These are phyloP conservation scores for Andricus grossulariae DNA, from an alignment of 1,140 invertebrate species.

Conservation along the genomic window DNA sequence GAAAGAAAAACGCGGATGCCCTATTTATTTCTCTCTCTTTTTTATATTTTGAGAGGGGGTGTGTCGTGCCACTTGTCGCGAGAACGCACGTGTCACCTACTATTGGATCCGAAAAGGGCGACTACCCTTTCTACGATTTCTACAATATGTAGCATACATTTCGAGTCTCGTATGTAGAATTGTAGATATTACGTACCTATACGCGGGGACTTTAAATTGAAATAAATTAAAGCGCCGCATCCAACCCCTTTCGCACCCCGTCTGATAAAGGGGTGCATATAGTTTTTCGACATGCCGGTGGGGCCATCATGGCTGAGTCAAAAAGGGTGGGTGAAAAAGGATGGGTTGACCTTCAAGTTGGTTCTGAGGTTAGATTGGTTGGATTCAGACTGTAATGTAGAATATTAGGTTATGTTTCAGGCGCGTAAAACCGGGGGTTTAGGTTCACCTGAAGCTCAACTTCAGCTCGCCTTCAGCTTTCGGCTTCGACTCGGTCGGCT, in stretches of 20 bases:
- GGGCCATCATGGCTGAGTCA: slow-evolving; percentile 35
- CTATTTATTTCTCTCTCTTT: slow-evolving; percentile 19
- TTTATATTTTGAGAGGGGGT: slow-evolving; percentile 33
- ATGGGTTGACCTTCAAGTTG: too few relatives aligned
- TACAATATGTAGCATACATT: too few relatives aligned
- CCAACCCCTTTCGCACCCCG: slow-evolving; percentile 51
- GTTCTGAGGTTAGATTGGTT: too few relatives aligned
- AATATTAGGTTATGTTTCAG: too few relatives aligned
- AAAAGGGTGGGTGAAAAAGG: too few relatives aligned
- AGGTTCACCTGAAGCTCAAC: too few relatives aligned
- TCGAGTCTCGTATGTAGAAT: slow-evolving; percentile 14
- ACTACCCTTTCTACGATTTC: slow-evolving; percentile 42
- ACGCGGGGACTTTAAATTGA: slow-evolving; percentile 70
- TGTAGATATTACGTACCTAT: slow-evolving; percentile 50
- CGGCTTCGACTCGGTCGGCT: too few relatives aligned
- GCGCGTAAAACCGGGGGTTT: too few relatives aligned
- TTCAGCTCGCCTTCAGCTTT: too few relatives aligned
- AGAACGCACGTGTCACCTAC: slow-evolving; percentile 70
- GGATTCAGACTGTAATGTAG: too few relatives aligned
- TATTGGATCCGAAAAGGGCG: slow-evolving; percentile 65
- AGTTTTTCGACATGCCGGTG: slow-evolving; percentile 43
- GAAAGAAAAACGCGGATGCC: slow-evolving; percentile 39
- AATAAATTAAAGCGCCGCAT: slow-evolving; percentile 67
- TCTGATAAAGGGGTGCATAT: slow-evolving; percentile 48
- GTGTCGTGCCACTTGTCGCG: slow-evolving; percentile 71